phyloP scores from a whole-genome alignment of 2,113 vertebrate species.

The Atrichornis clamosus region DNA sequence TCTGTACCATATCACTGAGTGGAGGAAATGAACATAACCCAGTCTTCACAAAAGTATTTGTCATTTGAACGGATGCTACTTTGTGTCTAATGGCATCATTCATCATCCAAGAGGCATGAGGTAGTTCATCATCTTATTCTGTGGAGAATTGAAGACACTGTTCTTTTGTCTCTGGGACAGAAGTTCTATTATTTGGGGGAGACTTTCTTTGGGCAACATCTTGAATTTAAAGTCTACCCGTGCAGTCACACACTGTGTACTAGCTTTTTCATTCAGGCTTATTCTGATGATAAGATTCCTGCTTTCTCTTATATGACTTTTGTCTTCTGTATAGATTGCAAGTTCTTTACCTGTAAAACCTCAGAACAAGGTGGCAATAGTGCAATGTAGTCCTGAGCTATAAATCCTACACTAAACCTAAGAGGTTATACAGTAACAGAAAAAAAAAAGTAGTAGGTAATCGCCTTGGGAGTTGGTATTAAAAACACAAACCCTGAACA shows the following conservation, averaged over 20 bases:
- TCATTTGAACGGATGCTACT: not conserved
- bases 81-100: not conserved
- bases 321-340: not conserved
- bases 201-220: not conserved
- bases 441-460: not conserved
- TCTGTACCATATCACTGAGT: not conserved
- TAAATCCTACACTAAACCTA: not conserved
- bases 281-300: not conserved
- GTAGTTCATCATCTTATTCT: conserved; percentile 28
- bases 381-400: not conserved
- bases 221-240: not conserved
- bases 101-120: conserved; percentile 22
- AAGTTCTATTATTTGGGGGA: not conserved
- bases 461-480: not conserved
- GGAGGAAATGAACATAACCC: not conserved
- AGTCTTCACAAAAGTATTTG: not conserved
- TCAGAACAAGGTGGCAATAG: not conserved
- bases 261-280: not conserved
- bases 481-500: not conserved
- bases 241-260: not conserved
- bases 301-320: not conserved
- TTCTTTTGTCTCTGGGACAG: not conserved
- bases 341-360: not conserved
- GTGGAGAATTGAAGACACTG: not conserved
- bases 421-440: not conserved